Evolutionary conservation across 2,113 vertebrate species (phyloP), one percentile per base, ranked within the genome.

Genomic region (Rhadina sibilatrix): DNA sequence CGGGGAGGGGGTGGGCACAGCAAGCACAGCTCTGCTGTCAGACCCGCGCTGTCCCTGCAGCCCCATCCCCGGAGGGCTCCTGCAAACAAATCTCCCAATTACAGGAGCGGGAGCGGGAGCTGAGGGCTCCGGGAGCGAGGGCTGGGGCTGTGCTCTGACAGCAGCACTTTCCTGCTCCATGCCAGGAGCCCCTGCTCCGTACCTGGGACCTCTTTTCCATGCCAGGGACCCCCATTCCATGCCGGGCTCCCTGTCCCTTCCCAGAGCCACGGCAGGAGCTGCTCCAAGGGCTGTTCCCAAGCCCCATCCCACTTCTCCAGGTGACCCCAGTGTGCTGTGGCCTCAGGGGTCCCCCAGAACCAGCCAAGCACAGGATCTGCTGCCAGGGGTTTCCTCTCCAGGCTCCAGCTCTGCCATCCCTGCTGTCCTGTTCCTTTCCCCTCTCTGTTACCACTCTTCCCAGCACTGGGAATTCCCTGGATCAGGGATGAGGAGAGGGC

Each of bases 51-150:
- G 35, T 59, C 59, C 78, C 68, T 50, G 66, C 91, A 81, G 76
- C 64, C 84, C 38, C 72, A 4, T 81, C 80, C 88, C 92, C 18
- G 52, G 83, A 83, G 91, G 35, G 38, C 60, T 74, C 27, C 83
- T 47, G 56, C 66, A 87, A 53, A 52, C 5, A 1, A 49, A 81
- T 89, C 47, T 53, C 91, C 68, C 92, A 66, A 52, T 83, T 63
- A 65, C 17, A 66, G 76, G 63, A 83, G 85, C 54, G 40, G 75
- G 74, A 77, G 71, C 72, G 21, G 33, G 59, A 92, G 79, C 59
- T 74, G 76, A 86, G 64, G 86, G 40, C n/a, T n/a, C n/a, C n/a
- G n/a, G n/a, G n/a, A n/a, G n/a, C n/a, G n/a, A n/a, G n/a, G n/a
- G n/a, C 31, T 66, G 23, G 9, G 88, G 77, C 31, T 91, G 35